Evolutionary conservation across 2,888 invertebrate genomes (phyloP).

Genomic region (Tenthredo mesomela): DNA sequence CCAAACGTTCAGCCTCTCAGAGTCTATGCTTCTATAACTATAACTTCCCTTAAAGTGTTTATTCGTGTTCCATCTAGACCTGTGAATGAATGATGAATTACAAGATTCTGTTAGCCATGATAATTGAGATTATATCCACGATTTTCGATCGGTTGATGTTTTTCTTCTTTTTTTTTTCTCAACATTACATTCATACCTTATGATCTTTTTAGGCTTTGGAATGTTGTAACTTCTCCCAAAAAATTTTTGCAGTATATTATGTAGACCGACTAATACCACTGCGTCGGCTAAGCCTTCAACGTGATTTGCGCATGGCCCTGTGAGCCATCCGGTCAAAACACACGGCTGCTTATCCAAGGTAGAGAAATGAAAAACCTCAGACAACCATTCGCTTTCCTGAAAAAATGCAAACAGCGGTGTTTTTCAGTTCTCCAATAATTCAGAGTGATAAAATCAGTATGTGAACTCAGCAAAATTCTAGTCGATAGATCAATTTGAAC

Average conservation of each 20-base stretch:
- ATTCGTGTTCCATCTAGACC: conserved; percentile 87
- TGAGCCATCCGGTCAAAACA: conserved; percentile 86
- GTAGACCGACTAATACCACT: conserved; percentile 79
- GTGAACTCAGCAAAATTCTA: not conserved
- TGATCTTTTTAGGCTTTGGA: conserved; percentile 78
- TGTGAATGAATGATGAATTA: conserved; percentile 70
- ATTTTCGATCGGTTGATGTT: not conserved
- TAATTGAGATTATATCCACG: not conserved
- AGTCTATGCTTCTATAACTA: conserved; percentile 80
- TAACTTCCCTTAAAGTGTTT: conserved; percentile 87
- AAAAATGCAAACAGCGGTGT: conserved; percentile 52
- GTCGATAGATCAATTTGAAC: conserved; percentile 40
- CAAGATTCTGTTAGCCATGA: not conserved
- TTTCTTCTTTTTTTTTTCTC: not conserved
- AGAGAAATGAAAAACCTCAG: conserved; percentile 85
- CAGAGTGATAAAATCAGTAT: not conserved
- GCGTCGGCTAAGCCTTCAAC: conserved; percentile 82
- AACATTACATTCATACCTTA: conserved; percentile 77
- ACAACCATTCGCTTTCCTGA: conserved; percentile 81
- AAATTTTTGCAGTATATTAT: conserved; percentile 80
- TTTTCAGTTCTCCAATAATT: not conserved
- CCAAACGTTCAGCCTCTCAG: conserved; percentile 79
- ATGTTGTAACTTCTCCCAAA: conserved; percentile 79
- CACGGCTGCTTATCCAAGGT: conserved; percentile 82
- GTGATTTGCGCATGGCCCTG: conserved; percentile 82